These are phyloP conservation scores for Pachycephus smyrnensis DNA, from an alignment of 2,888 invertebrate genomes.

Conservation along the genomic window DNA sequence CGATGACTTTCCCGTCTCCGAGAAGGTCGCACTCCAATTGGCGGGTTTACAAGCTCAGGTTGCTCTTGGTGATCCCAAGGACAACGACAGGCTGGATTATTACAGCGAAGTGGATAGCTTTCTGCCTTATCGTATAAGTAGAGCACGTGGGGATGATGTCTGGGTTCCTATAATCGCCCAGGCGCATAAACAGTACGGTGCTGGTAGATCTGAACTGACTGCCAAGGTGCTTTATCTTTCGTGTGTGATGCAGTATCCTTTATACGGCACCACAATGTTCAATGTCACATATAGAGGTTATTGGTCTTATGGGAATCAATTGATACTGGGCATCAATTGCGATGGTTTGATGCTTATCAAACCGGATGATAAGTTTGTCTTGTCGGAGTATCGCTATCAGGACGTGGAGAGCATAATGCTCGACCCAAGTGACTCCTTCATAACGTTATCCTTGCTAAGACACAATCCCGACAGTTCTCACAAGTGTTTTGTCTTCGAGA, in stretches of 20 bases:
- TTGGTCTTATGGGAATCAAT: constrained; percentile 85
- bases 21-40: constrained; percentile 92
- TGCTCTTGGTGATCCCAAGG: constrained; percentile 87
- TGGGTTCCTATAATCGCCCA: constrained; percentile 90
- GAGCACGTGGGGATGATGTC: constrained; percentile 82
- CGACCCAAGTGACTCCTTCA: constrained; percentile 92
- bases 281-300: constrained; percentile 93
- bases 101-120: constrained; percentile 93
- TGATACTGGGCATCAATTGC: constrained; percentile 86
- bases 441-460: constrained; percentile 88
- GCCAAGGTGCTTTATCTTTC: constrained; percentile 94
- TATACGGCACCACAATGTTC: constrained; percentile 88
- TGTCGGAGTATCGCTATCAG: constrained; percentile 90
- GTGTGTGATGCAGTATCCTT: constrained; percentile 96
- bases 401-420: constrained; percentile 92
- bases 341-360: constrained; percentile 93
- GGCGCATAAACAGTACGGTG: constrained; percentile 91
- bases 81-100: constrained; percentile 83
- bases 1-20: constrained; percentile 95
- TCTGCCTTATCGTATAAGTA: constrained; percentile 85
- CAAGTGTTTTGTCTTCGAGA: constrained; percentile 94
- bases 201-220: constrained; percentile 90
- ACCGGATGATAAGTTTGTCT: constrained; percentile 90
- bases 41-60: constrained; percentile 96
- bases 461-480: constrained; percentile 76